Evolutionary conservation across 1,140 invertebrate genomes (phyloP).

Genomic region (Drosophila hydei): DNA sequence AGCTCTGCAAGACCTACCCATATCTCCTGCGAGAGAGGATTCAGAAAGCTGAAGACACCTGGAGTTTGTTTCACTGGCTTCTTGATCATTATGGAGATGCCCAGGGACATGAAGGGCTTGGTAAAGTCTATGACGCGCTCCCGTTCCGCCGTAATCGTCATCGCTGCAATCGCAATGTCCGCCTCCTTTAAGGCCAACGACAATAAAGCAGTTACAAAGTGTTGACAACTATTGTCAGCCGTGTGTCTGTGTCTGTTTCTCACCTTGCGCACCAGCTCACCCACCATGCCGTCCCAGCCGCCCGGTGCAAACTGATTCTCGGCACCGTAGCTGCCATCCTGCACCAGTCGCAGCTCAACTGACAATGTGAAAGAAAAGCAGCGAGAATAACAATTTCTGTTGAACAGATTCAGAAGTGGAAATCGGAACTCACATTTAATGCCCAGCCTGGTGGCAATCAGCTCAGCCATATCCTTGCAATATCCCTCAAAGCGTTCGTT

Average conservation of each 20-base stretch:
- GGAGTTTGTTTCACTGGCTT: constrained; percentile 96
- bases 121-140: constrained; percentile 98
- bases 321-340: constrained; percentile 93
- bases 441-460: constrained; percentile 91
- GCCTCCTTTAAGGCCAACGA: constrained; percentile 89
- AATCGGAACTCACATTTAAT: constrained; percentile 90
- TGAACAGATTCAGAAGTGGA: background rate
- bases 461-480: constrained; percentile 95
- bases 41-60: constrained; percentile 98
- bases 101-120: constrained; percentile 99
- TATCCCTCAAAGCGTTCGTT: constrained; percentile 96
- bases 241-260: constrained; percentile 67
- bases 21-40: constrained; percentile 98
- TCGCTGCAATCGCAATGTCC: constrained; percentile 96
- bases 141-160: constrained; percentile 97
- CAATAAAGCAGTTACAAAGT: constrained; percentile 24
- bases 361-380: constrained; percentile 35
- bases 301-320: constrained; percentile 90
- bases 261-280: constrained; percentile 96
- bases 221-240: constrained; percentile 15
- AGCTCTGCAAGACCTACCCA: constrained; percentile 88
- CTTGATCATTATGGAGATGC: constrained; percentile 98
- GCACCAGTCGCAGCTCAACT: constrained; percentile 93
- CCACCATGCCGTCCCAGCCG: constrained; percentile 98
- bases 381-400: constrained; percentile 6